Percentiles rank a stretch among this genome's conserved stretches.
phyloP scores from a whole-genome alignment of 1,140 invertebrate genomes.

The Tribolium castaneum region DNA sequence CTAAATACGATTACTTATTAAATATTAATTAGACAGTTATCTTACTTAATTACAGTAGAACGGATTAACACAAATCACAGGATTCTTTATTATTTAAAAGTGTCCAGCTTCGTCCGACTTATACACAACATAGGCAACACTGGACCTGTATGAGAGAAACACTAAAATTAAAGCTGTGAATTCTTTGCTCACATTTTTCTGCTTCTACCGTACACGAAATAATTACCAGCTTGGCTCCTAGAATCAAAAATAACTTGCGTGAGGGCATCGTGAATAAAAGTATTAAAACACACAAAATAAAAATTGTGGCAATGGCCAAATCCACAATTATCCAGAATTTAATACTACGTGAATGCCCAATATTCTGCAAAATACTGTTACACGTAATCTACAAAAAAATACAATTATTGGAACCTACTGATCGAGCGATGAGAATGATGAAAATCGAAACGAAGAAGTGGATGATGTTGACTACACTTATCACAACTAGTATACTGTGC shows the following conservation, averaged over 20 bases:
- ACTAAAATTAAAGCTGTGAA: not conserved
- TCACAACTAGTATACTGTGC: not conserved
- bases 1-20: too few species aligned
- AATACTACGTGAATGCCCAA: not conserved
- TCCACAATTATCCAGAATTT: not conserved
- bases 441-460: not conserved
- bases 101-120: not conserved
- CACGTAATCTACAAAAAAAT: not conserved
- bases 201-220: not conserved
- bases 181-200: not conserved
- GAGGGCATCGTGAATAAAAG: not conserved
- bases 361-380: not conserved
- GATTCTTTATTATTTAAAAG: not conserved
- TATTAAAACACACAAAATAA: not conserved
- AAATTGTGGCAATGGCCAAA: not conserved
- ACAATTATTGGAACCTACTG: not conserved
- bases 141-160: not conserved
- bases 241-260: not conserved
- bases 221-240: not conserved
- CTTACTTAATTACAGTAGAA: too few species aligned
- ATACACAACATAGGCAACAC: not conserved
- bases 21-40: too few species aligned
- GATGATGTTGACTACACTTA: not conserved
- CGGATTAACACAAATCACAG: too few species aligned
- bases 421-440: not conserved